phyloP scores from a whole-genome alignment of 2,113 vertebrate genomes.

The Dissostichus mawsoni region DNA sequence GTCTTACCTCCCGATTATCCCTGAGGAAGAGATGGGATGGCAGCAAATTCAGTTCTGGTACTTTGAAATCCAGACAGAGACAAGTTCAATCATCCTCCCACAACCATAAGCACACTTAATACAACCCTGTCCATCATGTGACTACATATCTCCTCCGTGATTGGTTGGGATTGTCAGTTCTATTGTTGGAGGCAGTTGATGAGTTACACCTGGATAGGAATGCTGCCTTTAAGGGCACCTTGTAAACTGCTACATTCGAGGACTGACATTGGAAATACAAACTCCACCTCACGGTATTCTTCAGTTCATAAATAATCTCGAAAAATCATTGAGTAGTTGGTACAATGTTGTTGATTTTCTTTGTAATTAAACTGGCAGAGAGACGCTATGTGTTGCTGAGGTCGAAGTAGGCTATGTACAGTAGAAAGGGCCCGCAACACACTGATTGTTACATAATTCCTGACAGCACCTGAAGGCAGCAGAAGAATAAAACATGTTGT shows the following conservation, averaged over 20 bases:
- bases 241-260: background rate
- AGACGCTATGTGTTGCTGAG: background rate
- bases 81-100: slow-evolving; percentile 60
- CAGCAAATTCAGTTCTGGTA: slow-evolving; percentile 49
- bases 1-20: slow-evolving; percentile 55
- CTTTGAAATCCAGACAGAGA: slow-evolving; percentile 65
- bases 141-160: slow-evolving; percentile 60
- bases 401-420: background rate
- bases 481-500: background rate
- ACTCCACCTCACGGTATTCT: background rate
- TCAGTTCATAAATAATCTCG: background rate
- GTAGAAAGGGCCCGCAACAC: background rate
- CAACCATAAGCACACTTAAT: slow-evolving; percentile 64
- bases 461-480: slow-evolving; percentile 19
- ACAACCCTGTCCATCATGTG: slow-evolving; percentile 66
- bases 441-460: background rate
- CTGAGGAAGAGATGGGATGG: slow-evolving; percentile 50
- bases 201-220: slow-evolving; percentile 64
- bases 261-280: slow-evolving; percentile 11
- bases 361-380: background rate
- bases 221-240: slow-evolving; percentile 48
- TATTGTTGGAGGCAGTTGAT: slow-evolving; percentile 78
- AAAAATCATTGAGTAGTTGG: no score
- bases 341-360: background rate
- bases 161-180: slow-evolving; percentile 61